Evolutionary conservation across 2,113 vertebrate genomes (phyloP).

Genomic region (Sinocyclocheilus anophthalmus): DNA sequence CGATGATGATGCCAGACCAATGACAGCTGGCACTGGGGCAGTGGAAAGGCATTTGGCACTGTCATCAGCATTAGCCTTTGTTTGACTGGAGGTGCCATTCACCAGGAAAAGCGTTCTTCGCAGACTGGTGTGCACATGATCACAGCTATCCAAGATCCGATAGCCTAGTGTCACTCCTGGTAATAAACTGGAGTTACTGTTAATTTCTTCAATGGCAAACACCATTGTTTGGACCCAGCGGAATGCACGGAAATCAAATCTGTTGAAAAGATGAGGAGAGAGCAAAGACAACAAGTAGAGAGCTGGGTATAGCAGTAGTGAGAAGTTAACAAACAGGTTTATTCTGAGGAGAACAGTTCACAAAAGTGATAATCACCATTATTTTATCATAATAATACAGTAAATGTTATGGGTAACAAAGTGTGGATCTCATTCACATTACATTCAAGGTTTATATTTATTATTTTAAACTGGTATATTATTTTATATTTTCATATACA

Average conservation of each 20-base stretch:
- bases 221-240: slow-evolving; percentile 66
- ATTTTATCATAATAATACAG: background rate
- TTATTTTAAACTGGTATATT: background rate
- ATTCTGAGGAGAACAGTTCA: background rate
- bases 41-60: slow-evolving; percentile 57
- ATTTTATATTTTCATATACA: background rate
- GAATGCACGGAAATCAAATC: slow-evolving; percentile 70
- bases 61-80: background rate
- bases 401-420: background rate
- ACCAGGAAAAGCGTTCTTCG: slow-evolving; percentile 65
- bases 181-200: slow-evolving; percentile 51
- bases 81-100: slow-evolving; percentile 46
- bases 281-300: background rate
- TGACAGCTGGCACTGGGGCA: slow-evolving; percentile 71
- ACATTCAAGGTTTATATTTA: no score
- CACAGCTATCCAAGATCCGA: slow-evolving; percentile 72
- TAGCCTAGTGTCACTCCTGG: slow-evolving; percentile 63
- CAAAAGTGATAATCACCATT: background rate
- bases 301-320: background rate
- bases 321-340: background rate
- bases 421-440: background rate
- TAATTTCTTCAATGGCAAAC: slow-evolving; percentile 64
- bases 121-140: slow-evolving; percentile 71
- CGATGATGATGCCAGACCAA: slow-evolving; percentile 76
- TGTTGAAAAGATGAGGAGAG: slow-evolving; percentile 45